Percentiles rank a stretch among this genome's conserved stretches.
Evolutionary conservation across 2,888 invertebrate genomes (phyloP).

Genomic region (Saturnia pavonia): DNA sequence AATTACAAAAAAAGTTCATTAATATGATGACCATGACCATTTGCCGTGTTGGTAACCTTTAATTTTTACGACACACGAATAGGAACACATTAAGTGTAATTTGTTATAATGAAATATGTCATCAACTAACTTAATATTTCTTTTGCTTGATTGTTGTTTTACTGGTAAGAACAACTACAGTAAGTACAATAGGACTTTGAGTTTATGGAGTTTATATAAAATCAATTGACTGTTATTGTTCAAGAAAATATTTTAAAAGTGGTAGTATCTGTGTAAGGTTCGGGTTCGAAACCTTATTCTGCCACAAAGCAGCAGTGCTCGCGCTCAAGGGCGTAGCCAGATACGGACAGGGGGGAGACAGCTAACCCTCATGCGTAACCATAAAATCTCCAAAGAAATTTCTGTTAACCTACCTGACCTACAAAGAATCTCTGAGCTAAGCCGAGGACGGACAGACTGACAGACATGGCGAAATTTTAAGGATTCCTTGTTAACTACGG

Average conservation of each 20-base stretch:
- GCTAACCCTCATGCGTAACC: too few relatives aligned
- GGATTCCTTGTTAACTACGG: too few relatives aligned
- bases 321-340: too few relatives aligned
- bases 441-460: too few relatives aligned
- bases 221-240: background rate
- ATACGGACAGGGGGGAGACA: too few relatives aligned
- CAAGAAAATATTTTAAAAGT: background rate
- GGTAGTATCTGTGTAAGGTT: background rate
- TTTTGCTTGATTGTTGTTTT: background rate
- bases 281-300: too few relatives aligned
- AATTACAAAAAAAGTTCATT: conserved; percentile 10
- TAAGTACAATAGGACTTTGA: background rate
- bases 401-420: too few relatives aligned
- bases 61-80: background rate
- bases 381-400: too few relatives aligned
- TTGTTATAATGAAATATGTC: background rate
- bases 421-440: too few relatives aligned
- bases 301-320: too few relatives aligned
- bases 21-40: conserved; percentile 7
- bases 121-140: background rate
- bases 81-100: background rate
- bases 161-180: background rate
- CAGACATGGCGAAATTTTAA: too few relatives aligned
- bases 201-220: background rate
- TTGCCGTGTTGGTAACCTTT: background rate